Evolutionary conservation across 2,113 vertebrate genomes (phyloP), one percentile per base, ranked within the genome.

Genomic region (Paraplagusia blochii): DNA sequence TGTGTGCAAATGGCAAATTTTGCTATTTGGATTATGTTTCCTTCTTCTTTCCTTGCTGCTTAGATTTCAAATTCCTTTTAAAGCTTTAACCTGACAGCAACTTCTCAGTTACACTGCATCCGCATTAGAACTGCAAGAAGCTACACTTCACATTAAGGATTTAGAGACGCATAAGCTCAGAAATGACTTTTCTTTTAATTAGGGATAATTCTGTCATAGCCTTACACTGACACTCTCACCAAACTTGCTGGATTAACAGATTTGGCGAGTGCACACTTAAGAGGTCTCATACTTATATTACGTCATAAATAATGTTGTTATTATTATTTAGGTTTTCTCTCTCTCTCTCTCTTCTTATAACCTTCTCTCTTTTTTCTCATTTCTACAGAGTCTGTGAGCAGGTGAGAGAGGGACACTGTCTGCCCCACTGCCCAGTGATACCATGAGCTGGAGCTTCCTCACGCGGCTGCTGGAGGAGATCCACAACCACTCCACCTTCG

Each of bases 381-480:
- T 43, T 51, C 44, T 68, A 3, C 76, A 92, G 91, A 90, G 90
- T 90, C 88, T 89, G 90, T 91, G 90, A 91, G 46, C 84, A 84
- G 86, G 77, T 79, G 84, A 88, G 84, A 80, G 85, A 87, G 89
- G 87, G 90, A 91, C 85, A 84, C 89, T 90, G 88, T 90, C 90
- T 88, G 85, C 86, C 86, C 86, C 86, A 79, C 85, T 87, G 85
- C 90, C 89, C 85, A 88, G 86, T 79, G 87, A 84, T 94, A 92
- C 90, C 90, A 99, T 99, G 97, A 98, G 96, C 84, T 98, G 97
- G 97, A 98, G 95, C 89, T 99, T 98, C 87, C 92, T 99, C 90
- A 98, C 96, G 18, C 95, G 95, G 66, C 91, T 99, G 82, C 90
- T 99, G 81, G 96, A 99, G 89, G 97, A 99, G 90, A 98, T 98